These are phyloP conservation scores for Geotrypetes seraphini DNA, from an alignment of 2,797 vertebrate species.

Conservation along the genomic window DNA sequence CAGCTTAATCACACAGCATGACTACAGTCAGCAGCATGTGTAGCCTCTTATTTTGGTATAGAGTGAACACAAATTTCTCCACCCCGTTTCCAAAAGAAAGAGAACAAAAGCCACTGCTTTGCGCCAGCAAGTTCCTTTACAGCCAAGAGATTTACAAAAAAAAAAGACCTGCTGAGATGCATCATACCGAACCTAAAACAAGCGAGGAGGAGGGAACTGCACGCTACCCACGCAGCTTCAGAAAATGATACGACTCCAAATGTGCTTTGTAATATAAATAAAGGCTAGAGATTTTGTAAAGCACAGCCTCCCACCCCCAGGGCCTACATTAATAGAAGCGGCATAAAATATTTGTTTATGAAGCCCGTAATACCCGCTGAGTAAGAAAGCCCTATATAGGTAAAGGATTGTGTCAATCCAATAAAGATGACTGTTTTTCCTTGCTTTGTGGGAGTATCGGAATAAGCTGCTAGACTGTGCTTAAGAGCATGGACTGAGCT, in stretches of 20 bases:
- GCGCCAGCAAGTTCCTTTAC: neutral
- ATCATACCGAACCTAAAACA: neutral
- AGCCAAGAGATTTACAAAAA: neutral
- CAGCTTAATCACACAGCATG: too few relatives aligned
- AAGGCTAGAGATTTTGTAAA: neutral
- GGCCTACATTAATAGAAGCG: neutral
- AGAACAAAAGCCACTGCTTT: neutral
- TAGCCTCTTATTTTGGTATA: constrained; percentile 10
- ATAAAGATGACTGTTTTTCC: too few relatives aligned
- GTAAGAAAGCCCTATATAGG: neutral
- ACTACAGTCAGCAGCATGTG: constrained; percentile 6
- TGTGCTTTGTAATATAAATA: constrained; percentile 4
- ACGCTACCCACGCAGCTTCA: neutral
- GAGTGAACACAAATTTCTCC: neutral
- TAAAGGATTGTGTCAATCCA: neutral
- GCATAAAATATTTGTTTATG: constrained; percentile 2
- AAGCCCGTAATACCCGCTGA: neutral
- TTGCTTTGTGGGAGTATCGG: too few relatives aligned
- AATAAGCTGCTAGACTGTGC: too few relatives aligned
- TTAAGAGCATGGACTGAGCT: too few relatives aligned
- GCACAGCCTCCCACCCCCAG: neutral
- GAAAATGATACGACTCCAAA: neutral
- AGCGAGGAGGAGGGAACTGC: neutral
- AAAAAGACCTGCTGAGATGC: neutral
- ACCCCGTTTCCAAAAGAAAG: neutral